Evolutionary conservation across 2,113 vertebrate species (phyloP).

Genomic region (Pantherophis guttatus): DNA sequence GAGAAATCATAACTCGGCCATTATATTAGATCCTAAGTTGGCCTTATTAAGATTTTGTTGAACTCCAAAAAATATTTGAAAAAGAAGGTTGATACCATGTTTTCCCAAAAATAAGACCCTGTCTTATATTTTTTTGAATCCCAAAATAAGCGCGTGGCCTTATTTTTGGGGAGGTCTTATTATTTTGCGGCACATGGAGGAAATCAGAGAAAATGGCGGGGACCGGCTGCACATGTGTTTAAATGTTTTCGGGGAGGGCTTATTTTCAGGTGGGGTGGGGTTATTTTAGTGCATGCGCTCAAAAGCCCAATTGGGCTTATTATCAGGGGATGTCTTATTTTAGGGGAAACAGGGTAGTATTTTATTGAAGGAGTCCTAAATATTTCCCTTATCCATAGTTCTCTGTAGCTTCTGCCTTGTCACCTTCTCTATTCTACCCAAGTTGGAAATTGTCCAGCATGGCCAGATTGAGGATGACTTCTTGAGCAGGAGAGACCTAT

Average conservation of each 20-base stretch:
- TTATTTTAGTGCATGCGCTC: no score
- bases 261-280: no score
- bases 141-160: no score
- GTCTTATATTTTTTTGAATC: no score
- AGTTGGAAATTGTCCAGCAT: background rate
- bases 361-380: background rate
- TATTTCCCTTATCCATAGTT: background rate
- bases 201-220: no score
- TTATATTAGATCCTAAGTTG: background rate
- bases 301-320: no score
- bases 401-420: background rate
- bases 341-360: background rate
- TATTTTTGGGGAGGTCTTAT: no score
- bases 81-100: background rate
- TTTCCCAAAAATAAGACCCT: no score
- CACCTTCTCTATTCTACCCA: background rate
- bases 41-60: background rate
- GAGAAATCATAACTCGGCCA: background rate
- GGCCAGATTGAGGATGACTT: background rate
- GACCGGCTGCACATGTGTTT: no score
- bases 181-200: no score
- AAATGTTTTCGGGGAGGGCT: no score
- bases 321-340: no score
- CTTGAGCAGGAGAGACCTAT: background rate
- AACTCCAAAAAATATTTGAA: background rate